Conservation (phyloP, 2,113 vertebrate genomes). For the Nerophis ophidion region DNA sequence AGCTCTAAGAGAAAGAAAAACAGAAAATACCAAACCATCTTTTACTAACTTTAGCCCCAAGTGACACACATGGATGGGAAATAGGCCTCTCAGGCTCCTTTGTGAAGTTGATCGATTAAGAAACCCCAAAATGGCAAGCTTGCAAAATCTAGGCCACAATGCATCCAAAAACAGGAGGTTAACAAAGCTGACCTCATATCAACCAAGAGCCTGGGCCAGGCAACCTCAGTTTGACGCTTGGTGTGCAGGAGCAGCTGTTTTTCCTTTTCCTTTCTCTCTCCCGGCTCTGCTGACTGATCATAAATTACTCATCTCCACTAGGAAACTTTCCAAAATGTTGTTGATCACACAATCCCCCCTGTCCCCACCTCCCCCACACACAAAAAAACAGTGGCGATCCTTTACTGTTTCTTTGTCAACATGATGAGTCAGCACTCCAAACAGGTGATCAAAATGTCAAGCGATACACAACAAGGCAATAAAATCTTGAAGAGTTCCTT, state of each 20-base stretch:
- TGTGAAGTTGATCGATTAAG: constrained; percentile 7
- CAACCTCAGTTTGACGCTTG: constrained; percentile 21
- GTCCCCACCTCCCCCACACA: not conserved
- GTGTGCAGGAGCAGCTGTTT: constrained; percentile 48
- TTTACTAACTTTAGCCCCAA: constrained; percentile 59
- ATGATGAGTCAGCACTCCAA: not conserved
- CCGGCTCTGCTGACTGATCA: constrained; percentile 57
- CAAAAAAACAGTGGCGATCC: constrained; percentile 17
- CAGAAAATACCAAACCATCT: constrained; percentile 51
- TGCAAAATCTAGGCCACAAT: constrained; percentile 4
- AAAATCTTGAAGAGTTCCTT: no score
- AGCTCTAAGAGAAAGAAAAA: constrained; percentile 50
- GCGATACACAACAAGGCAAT: not conserved
- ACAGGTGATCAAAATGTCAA: not conserved
- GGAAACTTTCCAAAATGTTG: constrained; percentile 48
- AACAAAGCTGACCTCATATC: constrained; percentile 28
- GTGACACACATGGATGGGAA: constrained; percentile 41
- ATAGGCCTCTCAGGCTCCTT: not conserved
- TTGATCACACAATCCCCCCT: constrained; percentile 17
- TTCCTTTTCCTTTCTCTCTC: constrained; percentile 27
- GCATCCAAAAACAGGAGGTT: constrained; percentile 20
- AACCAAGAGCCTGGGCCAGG: constrained; percentile 14
- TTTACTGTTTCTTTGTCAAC: not conserved
- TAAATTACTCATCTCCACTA: constrained; percentile 49
- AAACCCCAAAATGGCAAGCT: constrained; percentile 9